Conservation (phyloP, 2,797 vertebrate genomes). For the Molossus alvarezi region DNA sequence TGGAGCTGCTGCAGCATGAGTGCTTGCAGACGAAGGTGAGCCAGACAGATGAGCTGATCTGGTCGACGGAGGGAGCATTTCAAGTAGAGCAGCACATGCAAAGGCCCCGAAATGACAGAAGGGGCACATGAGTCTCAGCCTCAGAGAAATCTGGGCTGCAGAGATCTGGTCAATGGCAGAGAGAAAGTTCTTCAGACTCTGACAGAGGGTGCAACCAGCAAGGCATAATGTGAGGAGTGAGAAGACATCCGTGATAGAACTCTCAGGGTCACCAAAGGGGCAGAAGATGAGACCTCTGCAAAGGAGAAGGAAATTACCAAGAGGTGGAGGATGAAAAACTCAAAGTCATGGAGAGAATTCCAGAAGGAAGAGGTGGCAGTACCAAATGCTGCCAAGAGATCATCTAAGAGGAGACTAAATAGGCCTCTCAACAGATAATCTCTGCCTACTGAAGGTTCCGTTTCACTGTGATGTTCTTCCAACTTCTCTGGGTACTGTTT, state of each 20-base stretch:
- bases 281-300: not conserved
- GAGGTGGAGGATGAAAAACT: not conserved
- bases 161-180: not conserved
- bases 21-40: not conserved
- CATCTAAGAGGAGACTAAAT: not conserved
- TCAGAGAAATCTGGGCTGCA: slow-evolving; percentile 21
- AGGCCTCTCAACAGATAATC: not conserved
- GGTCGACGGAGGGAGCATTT: not conserved
- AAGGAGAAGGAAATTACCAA: slow-evolving; percentile 3
- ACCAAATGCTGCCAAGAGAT: not conserved
- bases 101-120: slow-evolving; percentile 16
- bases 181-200: not conserved
- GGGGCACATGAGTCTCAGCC: not conserved
- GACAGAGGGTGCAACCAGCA: not conserved
- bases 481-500: not conserved
- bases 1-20: not conserved
- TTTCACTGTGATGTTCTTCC: not conserved
- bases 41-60: not conserved
- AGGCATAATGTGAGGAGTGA: not conserved
- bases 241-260: not conserved
- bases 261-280: not conserved
- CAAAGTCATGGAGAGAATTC: not conserved
- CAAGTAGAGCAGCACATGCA: not conserved
- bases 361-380: not conserved
- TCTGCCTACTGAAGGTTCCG: not conserved